Conservation (phyloP, 2,888 invertebrate species). For the Pristionchus arcanus region DNA sequence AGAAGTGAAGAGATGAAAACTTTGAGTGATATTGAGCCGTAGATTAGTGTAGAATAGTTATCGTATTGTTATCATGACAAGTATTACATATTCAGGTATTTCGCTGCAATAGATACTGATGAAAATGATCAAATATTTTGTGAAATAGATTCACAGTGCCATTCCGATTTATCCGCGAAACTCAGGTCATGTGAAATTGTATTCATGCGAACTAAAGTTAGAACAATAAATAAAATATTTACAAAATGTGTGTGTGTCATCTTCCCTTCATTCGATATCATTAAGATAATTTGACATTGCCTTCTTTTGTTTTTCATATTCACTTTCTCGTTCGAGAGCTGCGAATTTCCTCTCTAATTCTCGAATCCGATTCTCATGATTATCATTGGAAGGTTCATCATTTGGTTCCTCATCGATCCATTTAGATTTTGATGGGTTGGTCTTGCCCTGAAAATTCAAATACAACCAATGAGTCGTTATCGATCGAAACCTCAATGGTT, state of each 20-base stretch:
- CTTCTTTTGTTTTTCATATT: conserved; percentile 1
- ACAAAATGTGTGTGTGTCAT: not conserved
- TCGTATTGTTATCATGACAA: not conserved
- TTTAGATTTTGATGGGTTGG: not conserved
- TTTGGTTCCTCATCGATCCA: not conserved
- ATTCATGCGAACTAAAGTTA: not conserved
- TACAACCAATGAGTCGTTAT: not conserved
- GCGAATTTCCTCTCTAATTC: not conserved
- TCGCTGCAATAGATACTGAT: not conserved
- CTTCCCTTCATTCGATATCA: not conserved
- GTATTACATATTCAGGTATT: not conserved
- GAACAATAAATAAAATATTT: not conserved
- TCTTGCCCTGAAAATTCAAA: not conserved
- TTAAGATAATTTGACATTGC: not conserved
- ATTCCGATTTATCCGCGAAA: not conserved
- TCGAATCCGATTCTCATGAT: not conserved
- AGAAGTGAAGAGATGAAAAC: conserved; percentile 4
- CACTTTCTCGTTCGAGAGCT: not conserved
- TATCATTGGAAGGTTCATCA: not conserved
- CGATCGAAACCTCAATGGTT: not conserved
- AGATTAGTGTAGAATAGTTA: not conserved
- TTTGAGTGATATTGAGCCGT: not conserved
- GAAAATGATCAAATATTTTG: not conserved
- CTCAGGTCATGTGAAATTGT: not conserved
- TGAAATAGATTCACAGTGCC: not conserved